Conservation (phyloP, 2,113 vertebrate genomes). For the rat (Rattus norvegicus) region GRCr8 NC_086027.1:106176501-106177000, state of each 20-base stretch:
- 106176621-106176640: constrained; percentile 10
- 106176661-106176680: constrained; percentile 61
- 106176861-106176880: constrained; percentile 74
- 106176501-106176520: constrained; percentile 48
- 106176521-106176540: constrained; percentile 51
- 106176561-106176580: constrained; percentile 58
- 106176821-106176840: constrained; percentile 88
- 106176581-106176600: constrained; percentile 49
- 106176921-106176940: not conserved
- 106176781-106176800: constrained; percentile 92
- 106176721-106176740: constrained; percentile 79
- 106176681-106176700: constrained; percentile 59
- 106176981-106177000: not conserved
- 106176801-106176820: constrained; percentile 92
- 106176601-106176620: not conserved
- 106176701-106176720: constrained; percentile 60
- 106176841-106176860: constrained; percentile 82
- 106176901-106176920: constrained; percentile 40
- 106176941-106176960: not conserved
- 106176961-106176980: not conserved
- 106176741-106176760: constrained; percentile 68
- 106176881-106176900: constrained; percentile 36
- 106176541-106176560: constrained; percentile 44
- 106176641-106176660: constrained; percentile 60
- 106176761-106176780: constrained; percentile 88